phyloP scores from a whole-genome alignment of 2,797 vertebrate genomes.

The Sphenodon punctatus region DNA sequence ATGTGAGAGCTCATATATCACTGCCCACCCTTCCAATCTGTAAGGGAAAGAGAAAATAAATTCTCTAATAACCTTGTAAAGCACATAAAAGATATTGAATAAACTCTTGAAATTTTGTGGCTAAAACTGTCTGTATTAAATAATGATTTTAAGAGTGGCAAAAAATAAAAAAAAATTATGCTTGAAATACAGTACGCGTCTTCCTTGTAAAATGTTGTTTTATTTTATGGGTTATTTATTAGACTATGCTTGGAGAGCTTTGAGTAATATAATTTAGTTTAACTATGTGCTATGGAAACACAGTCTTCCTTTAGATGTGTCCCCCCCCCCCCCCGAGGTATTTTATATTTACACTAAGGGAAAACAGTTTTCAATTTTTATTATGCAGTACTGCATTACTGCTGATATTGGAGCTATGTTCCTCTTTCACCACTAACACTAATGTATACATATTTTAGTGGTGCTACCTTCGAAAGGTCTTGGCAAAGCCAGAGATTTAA shows the following conservation, averaged over 20 bases:
- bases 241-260: constrained; percentile 56
- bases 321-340: constrained; percentile 50
- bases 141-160: constrained; percentile 68
- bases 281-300: constrained; percentile 67
- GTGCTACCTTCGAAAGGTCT: constrained; percentile 67
- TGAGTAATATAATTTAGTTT: constrained; percentile 74
- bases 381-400: constrained; percentile 51
- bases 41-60: constrained; percentile 87
- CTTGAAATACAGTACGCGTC: constrained; percentile 64
- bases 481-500: constrained; percentile 57
- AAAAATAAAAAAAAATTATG: constrained; percentile 18
- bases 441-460: constrained; percentile 71
- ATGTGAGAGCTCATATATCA: constrained; percentile 88
- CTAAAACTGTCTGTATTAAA: constrained; percentile 73
- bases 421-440: constrained; percentile 59
- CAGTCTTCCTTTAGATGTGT: constrained; percentile 64
- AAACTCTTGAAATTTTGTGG: constrained; percentile 76
- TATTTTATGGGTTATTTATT: constrained; percentile 78
- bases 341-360: constrained; percentile 71
- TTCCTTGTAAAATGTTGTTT: constrained; percentile 68
- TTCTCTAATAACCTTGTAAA: constrained; percentile 90
- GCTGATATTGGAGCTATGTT: constrained; percentile 60
- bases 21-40: constrained; percentile 84
- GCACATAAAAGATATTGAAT: constrained; percentile 83
- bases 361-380: constrained; percentile 68